A percentile compares a stretch with the other conserved stretches of the same genome.
Conservation (phyloP, 2,113 vertebrate genomes). For the Hippocampus guttulatus region DNA sequence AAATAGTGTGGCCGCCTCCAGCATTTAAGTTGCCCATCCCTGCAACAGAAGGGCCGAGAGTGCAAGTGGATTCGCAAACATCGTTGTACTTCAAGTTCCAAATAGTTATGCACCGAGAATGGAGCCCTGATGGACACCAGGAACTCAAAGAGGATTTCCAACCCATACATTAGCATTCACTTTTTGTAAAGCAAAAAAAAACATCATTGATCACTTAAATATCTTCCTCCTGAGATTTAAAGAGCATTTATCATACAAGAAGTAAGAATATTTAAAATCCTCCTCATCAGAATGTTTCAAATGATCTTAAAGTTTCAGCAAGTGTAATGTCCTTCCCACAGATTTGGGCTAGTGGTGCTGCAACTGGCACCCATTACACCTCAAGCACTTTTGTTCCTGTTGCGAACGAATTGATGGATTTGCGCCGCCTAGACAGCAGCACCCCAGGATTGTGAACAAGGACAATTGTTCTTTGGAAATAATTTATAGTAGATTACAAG, state of each 20-base stretch:
- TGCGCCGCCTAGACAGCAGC: not conserved
- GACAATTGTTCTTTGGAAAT: constrained; percentile 25
- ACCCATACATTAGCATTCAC: not conserved
- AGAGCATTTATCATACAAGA: constrained; percentile 13
- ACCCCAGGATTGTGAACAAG: constrained; percentile 16
- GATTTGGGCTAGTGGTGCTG: constrained; percentile 17
- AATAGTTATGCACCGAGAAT: not conserved
- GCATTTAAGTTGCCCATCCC: no score
- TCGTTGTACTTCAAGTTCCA: not conserved
- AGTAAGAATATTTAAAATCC: not conserved
- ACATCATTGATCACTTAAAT: constrained; percentile 1
- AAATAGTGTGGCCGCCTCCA: no score
- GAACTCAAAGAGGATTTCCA: not conserved
- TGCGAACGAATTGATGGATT: not conserved
- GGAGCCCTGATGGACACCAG: not conserved
- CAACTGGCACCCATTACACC: constrained; percentile 29
- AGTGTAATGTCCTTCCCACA: constrained; percentile 10
- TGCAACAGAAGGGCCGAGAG: not conserved
- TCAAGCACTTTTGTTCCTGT: constrained; percentile 11
- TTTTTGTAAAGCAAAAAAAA: not conserved
- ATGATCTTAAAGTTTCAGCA: constrained; percentile 2
- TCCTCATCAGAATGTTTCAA: constrained; percentile 10
- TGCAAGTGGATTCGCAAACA: not conserved
- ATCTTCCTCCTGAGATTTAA: constrained; percentile 12
- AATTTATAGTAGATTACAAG: constrained; percentile 28